These are phyloP conservation scores for Parauchenoglanis punctatus DNA, from an alignment of 2,797 vertebrate species.

Conservation along the genomic window DNA sequence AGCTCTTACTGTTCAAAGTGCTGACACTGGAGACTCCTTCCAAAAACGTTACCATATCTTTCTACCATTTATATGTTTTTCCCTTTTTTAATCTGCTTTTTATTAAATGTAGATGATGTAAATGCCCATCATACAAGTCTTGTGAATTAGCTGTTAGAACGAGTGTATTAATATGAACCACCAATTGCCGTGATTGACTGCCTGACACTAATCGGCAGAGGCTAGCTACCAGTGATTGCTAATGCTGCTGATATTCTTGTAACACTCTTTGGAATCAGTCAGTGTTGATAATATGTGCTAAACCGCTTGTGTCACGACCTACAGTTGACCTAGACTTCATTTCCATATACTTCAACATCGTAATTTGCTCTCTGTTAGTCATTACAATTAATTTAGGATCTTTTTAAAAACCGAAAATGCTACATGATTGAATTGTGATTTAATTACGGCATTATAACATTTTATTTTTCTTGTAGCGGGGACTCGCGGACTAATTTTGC, in stretches of 20 bases:
- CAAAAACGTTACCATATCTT: not conserved
- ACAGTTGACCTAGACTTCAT: not conserved
- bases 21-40: not conserved
- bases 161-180: not conserved
- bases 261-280: not conserved
- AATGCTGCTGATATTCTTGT: not conserved
- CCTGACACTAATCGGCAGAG: not conserved
- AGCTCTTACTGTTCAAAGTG: not conserved
- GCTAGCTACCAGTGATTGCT: not conserved
- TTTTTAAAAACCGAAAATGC: too few relatives aligned
- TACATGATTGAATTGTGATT: not conserved
- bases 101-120: not conserved
- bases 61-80: not conserved
- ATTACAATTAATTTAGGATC: not conserved
- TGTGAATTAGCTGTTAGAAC: not conserved
- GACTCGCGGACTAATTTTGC: slow-evolving; percentile 8
- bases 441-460: not conserved
- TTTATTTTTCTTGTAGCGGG: not conserved
- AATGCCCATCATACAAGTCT: not conserved
- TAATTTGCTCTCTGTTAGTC: too few relatives aligned
- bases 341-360: not conserved
- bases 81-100: not conserved
- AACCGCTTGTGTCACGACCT: not conserved
- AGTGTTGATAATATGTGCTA: not conserved
- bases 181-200: not conserved